Evolutionary conservation across 2,797 vertebrate genomes (phyloP).

Genomic region (Enteromius treurensis): DNA sequence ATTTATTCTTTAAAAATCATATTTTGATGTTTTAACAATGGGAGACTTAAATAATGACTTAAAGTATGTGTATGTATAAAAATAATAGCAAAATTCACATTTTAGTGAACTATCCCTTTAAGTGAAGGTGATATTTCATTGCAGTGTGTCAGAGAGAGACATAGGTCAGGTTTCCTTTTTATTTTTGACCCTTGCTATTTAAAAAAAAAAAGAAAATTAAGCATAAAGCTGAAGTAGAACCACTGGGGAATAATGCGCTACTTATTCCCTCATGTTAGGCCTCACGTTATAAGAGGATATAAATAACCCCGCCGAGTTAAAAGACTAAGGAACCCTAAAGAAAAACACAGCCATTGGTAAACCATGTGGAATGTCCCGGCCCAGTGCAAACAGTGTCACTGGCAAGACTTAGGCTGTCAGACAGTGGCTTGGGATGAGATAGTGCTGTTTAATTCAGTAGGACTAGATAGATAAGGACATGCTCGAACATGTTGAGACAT

Average conservation of each 20-base stretch:
- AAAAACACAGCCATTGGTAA: slow-evolving; percentile 18
- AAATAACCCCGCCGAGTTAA: slow-evolving; percentile 49
- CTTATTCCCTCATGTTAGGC: slow-evolving; percentile 36
- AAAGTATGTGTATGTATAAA: not conserved
- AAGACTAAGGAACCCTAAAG: slow-evolving; percentile 20
- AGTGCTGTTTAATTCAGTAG: slow-evolving; percentile 9
- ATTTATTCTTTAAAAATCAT: not conserved
- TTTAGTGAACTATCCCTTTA: slow-evolving; percentile 16
- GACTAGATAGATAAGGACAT: not conserved
- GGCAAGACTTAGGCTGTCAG: not conserved
- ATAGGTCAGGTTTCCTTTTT: not conserved
- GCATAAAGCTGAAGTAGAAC: slow-evolving; percentile 6
- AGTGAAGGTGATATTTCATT: slow-evolving; percentile 55
- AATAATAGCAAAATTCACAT: not conserved
- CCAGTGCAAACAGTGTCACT: slow-evolving; percentile 22
- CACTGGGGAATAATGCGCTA: slow-evolving; percentile 25
- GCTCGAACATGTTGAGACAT: slow-evolving; percentile 24
- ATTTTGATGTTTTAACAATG: not conserved
- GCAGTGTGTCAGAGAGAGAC: slow-evolving; percentile 17
- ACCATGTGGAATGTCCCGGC: not conserved
- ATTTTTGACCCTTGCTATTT: slow-evolving; percentile 41
- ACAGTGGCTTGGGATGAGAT: slow-evolving; percentile 29
- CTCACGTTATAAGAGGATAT: slow-evolving; percentile 49
- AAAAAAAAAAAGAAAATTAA: not conserved
- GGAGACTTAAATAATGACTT: not conserved